These are phyloP conservation scores for Zaprionus obscuricornis DNA, from an alignment of 2,888 invertebrate genomes.

Conservation along the genomic window DNA sequence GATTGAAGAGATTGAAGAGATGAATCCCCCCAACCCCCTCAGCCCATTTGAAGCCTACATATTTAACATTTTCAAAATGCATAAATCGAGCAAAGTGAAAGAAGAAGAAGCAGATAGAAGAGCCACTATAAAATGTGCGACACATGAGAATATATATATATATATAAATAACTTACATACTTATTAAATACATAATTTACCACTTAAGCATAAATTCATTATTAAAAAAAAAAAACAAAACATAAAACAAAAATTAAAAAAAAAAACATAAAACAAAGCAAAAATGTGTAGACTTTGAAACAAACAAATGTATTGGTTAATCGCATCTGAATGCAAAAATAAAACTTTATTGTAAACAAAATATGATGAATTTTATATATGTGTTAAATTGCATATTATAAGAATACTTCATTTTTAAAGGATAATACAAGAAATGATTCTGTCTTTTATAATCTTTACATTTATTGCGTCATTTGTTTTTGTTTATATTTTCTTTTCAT, in stretches of 20 bases:
- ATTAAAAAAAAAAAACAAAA: constrained; percentile 58
- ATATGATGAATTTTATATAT: constrained; percentile 14
- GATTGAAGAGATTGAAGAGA: constrained; percentile 5
- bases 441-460: constrained; percentile 14
- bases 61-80: constrained; percentile 48
- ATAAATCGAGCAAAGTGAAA: constrained; percentile 22
- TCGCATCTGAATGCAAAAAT: constrained; percentile 71
- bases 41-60: constrained; percentile 24
- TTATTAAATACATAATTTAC: constrained; percentile 66
- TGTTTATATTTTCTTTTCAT: too few species aligned
- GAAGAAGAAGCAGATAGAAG: constrained; percentile 26
- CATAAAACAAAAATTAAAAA: constrained; percentile 51
- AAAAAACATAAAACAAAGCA: too few species aligned
- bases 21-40: constrained; percentile 5
- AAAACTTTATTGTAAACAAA: constrained; percentile 50
- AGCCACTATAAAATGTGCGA: constrained; percentile 53
- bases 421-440: too few species aligned
- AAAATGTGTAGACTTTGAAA: constrained; percentile 68
- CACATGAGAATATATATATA: constrained; percentile 63
- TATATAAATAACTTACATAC: constrained; percentile 74
- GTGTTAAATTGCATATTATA: too few species aligned
- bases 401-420: too few species aligned
- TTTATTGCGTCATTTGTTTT: constrained; percentile 7
- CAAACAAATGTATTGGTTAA: constrained; percentile 60
- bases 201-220: constrained; percentile 67